Evolutionary conservation across 2,113 vertebrate species (phyloP), one percentile per base, ranked within the genome.

Genomic region (Barnardius zonarius): DNA sequence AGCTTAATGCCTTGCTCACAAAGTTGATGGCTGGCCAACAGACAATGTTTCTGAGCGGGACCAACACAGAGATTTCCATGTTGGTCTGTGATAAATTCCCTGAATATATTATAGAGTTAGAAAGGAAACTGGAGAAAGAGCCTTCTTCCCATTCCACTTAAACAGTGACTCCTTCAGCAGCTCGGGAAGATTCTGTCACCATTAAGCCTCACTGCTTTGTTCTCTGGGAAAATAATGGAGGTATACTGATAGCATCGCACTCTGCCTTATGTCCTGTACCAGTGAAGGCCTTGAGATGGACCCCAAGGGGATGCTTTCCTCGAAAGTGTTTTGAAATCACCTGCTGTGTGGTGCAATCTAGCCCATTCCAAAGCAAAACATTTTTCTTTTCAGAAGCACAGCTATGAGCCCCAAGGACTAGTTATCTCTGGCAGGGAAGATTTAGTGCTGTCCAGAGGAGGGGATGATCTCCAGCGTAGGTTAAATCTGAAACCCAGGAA

Each of bases 391-490:
- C 41, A 57, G 22, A 88, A 92, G 62, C 54, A 89, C 17, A 85
- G n/a, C 76, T 37, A 59, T 8, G 28, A 95, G 75, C 92, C 74
- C 90, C 85, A 69, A 92, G 87, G 90, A 94, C 67, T 84, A 93
- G 90, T 91, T 94, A 87, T 73, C 19, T 67, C 37, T 83, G 67
- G 63, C 87, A 93, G 41, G 37, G 30, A 95, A 79, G 84, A 92
- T 93, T 92, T 80, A 97, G 72, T 46, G 51, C 64, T 83, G 48
- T 41, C 75, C 86, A 76, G 89, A 89, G 78, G 81, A 93, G 63
- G 54, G 70, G 82, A 87, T 22, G 9, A 67, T 69, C 86, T 78
- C 62, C 62, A 90, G 62, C 52, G 86, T 0, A 92, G 81, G 92
- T 84, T 84, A 74, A 77, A 89, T 81, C 4, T 84, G 87, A 89